Evolutionary conservation across 2,113 vertebrate genomes (phyloP), one percentile per base, ranked within the genome.

Genomic region (Crocuta crocuta): DNA sequence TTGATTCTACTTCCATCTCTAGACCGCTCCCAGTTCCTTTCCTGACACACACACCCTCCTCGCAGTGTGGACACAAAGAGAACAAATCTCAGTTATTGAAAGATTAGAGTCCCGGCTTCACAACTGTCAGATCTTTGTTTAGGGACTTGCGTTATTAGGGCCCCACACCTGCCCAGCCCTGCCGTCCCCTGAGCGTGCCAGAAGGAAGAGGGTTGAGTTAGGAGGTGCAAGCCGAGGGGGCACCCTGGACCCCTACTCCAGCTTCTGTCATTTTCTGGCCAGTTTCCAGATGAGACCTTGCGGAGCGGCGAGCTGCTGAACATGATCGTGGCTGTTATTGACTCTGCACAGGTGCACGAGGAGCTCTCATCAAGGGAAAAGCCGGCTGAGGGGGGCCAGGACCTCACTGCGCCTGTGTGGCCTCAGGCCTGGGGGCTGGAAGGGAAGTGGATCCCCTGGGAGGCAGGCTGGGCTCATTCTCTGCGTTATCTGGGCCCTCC

Each of bases 321-420:
- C 98, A 99, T 99, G 99, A 99, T 99, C 0, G 99, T 99, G 1
- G 99, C 99, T 0, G 99, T 99, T 85, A 99, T 99, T 0, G 99
- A 99, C 97, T 99, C 99, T 0, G 99, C 99, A 9, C 99, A 99
- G 99, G 99, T 99, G 39, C 76, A n/a, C 43, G 1, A 0, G 8
- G 9, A 53, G 12, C 48, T 58, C 12, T 65, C 81, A n/a, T 0
- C 12, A 2, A 4, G 7, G 1, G 19, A 71, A 50, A 50, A 2
- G 5, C 1, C 55, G 4, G 73, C n/a, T 31, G 26, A 23, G 10
- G 88, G 24, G 1, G 17, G 58, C 1, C 1, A 2, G 0, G 1
- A 1, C 4, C 7, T 11, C 21, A 13, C 23, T 8, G 10, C 28
- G 0, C 3, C 6, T 23, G 55, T 3, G 23, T 33, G 31, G 4